A percentile compares a stretch with the other conserved stretches of the same genome.
Conservation (phyloP, 2,797 vertebrate genomes). For the Artibeus jamaicensis region DNA sequence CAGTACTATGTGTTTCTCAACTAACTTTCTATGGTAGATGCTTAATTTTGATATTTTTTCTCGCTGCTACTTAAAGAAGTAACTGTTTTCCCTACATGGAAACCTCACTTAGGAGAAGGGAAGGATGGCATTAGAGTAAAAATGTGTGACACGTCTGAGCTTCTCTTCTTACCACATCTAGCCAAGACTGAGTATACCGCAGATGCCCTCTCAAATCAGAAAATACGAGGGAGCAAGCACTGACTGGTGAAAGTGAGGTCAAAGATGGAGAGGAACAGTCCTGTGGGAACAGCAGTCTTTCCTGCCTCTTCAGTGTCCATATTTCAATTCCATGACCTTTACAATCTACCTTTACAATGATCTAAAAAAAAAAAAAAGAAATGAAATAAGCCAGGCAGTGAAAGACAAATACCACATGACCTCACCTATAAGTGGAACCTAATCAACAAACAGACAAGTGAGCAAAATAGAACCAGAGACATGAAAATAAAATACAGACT, state of each 20-base stretch:
- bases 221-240: neutral
- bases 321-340: neutral
- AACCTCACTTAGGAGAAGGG: neutral
- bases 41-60: neutral
- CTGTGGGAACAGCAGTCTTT: neutral
- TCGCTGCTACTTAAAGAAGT: neutral
- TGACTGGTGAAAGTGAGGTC: neutral
- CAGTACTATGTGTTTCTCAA: neutral
- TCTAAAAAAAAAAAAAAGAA: neutral
- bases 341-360: neutral
- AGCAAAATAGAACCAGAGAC: no score
- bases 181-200: neutral
- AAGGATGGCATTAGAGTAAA: neutral
- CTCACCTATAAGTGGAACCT: no score
- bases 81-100: neutral
- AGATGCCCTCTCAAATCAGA: neutral
- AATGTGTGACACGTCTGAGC: neutral
- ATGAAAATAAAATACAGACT: no score
- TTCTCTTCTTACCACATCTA: neutral
- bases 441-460: no score
- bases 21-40: neutral
- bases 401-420: no score
- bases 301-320: neutral
- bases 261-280: neutral
- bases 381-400: no score